Base-by-base conservation (phyloP, 2,888 invertebrate genomes). In the Pseudococcus viburni region DNA sequence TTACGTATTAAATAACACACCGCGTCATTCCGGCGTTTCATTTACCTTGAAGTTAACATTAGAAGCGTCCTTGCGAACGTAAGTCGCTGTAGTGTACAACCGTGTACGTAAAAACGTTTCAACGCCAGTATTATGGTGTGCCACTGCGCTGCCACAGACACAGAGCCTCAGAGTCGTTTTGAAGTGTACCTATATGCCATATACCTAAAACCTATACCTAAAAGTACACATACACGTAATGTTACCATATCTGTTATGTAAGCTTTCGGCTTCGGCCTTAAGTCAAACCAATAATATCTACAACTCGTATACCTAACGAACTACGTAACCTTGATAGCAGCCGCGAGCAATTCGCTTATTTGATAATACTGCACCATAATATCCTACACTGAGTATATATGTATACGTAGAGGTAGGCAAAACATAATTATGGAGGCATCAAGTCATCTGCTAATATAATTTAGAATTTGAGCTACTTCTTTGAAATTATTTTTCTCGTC, bases 31-130 rank as follows among this genome's bases (percentile, higher is more conserved):
- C 33, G 8, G 12, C n/a, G 33, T 86, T 86, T 33, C 86, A 68
- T 86, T 86, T 73, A 68, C 86, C 86, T 86, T 86, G 86, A 86
- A 68, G 64, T 68, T 86, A 59, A 86, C 86, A 59, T 86, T 73
- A 86, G 59, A 64, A 86, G 22, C 86, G 86, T 86, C 86, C 86
- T 86, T 86, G 86, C 19, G 22, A 19, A 59, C 59, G 86, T 86
- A 84, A 85, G 22, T 85, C 26, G 12, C 19, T n/a, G 15, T 26
- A 22, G 80, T 42, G 46, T 17, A 42, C 12, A 22, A 64, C 7
- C 12, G 19, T 64, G 2, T 19, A 5, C n/a, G 59, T 59, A 19
- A 6, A 11, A 5, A n/a, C 19, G 17, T 59, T 15, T 12, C 59
- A 59, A 59, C 6, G 59, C 17, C 51, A 51, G 51, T 51, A 46